Evolutionary conservation across 2,888 invertebrate genomes (phyloP).

Genomic region (Julus scandinavius): DNA sequence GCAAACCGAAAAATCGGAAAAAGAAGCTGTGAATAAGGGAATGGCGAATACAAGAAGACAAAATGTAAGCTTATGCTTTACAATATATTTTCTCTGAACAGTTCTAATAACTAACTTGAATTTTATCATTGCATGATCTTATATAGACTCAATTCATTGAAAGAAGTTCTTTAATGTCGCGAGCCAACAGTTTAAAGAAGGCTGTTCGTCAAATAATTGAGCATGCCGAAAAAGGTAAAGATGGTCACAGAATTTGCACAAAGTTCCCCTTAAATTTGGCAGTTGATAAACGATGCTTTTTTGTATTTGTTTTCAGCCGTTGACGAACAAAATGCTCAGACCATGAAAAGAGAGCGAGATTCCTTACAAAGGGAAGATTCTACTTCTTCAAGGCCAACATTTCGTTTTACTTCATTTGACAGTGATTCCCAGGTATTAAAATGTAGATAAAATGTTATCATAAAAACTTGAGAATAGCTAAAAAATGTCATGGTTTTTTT

Average conservation of each 20-base stretch:
- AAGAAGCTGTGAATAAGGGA: conserved; percentile 57
- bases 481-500: neutral
- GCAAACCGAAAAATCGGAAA: conserved; percentile 55
- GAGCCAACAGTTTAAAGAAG: conserved; percentile 85
- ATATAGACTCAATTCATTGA: conserved; percentile 64
- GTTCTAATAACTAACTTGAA: neutral
- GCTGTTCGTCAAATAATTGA: conserved; percentile 83
- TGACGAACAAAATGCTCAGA: conserved; percentile 71
- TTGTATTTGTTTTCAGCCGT: conserved; percentile 66
- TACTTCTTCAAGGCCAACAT: conserved; percentile 46
- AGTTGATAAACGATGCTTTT: neutral
- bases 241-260: neutral
- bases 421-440: conserved; percentile 48
- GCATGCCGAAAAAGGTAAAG: conserved; percentile 75
- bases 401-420: conserved; percentile 51
- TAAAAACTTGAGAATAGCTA: neutral
- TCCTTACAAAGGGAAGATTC: neutral
- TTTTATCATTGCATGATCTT: neutral
- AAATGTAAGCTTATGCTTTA: conserved; percentile 47
- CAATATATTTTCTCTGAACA: neutral
- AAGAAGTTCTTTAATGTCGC: conserved; percentile 70
- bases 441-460: neutral
- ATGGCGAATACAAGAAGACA: conserved; percentile 49
- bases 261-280: too few species aligned
- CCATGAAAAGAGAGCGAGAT: conserved; percentile 59